Conservation (phyloP, 2,888 invertebrate genomes). For the Reticulitermes lucifugus region DNA sequence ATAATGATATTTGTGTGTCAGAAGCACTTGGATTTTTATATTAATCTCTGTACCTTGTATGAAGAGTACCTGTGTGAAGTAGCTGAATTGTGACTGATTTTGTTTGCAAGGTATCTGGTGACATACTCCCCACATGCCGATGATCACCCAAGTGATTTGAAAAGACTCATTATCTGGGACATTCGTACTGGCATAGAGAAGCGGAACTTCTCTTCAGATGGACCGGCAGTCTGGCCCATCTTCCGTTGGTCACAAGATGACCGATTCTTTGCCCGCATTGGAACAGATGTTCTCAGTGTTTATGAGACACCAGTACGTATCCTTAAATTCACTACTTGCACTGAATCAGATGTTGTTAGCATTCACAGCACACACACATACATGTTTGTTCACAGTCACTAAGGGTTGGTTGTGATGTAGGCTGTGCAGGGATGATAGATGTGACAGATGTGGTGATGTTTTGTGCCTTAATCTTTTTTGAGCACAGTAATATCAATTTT, state of each 20-base stretch:
- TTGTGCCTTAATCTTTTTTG: not conserved
- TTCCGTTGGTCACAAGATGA: constrained; percentile 98
- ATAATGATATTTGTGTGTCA: too few species aligned
- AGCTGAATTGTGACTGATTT: constrained; percentile 1
- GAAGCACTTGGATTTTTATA: too few species aligned
- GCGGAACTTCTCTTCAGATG: constrained; percentile 88
- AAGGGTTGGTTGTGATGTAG: not conserved
- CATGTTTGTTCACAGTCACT: not conserved
- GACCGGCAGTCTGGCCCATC: constrained; percentile 84
- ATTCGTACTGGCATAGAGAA: constrained; percentile 94
- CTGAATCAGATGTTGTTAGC: too few species aligned
- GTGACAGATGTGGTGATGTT: not conserved
- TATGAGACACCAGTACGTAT: constrained; percentile 89
- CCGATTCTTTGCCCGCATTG: constrained; percentile 91
- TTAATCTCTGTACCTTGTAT: too few species aligned
- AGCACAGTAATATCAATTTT: not conserved
- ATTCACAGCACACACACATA: too few species aligned
- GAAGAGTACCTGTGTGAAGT: not conserved
- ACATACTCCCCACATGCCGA: constrained; percentile 88
- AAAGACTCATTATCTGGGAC: constrained; percentile 96
- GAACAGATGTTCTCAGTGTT: constrained; percentile 86
- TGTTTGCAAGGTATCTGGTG: constrained; percentile 78
- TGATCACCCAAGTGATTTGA: constrained; percentile 68
- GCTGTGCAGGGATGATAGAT: not conserved
- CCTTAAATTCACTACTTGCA: not conserved